Evolutionary conservation across 2,888 invertebrate genomes (phyloP), one percentile per base, ranked within the genome.

Genomic region (Temnothorax ravouxi): DNA sequence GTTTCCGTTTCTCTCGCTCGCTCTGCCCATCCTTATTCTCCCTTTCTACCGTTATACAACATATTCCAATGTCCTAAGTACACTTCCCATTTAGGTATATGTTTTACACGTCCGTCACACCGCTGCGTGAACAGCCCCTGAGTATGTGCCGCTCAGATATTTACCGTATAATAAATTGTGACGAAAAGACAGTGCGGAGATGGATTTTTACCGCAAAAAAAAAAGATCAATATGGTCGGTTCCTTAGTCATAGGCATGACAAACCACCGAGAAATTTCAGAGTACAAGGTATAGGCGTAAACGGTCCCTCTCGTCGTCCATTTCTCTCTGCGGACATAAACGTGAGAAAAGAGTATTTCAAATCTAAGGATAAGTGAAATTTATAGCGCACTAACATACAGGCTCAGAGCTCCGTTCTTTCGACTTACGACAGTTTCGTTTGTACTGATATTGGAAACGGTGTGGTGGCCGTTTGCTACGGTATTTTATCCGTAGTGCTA

Each of bases 41-140:
- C 44, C 62, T 44, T 84, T 61, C 29, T 29, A 21, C 47, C 21
- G 56, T 66, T 47, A 83, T 50, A 72, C 56, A 47, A 59, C 59
- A 61, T 29, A 83, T 84, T 83, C 59, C 59, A 59, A 75, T 80
- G 69, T 69, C 82, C 82, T 67, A 59, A 71, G 61, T 82, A 81
- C 34, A 71, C 62, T 84, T 82, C 38, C n/a, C 69, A 61, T 61
- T 54, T 44, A 52, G 38, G 29, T 64, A 62, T 38, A 61, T 21
- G 59, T 59, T 71, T 59, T 71, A 50, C 59, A 44, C n/a, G 41
- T 56, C 44, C 5, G 29, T 29, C 29, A 71, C 38, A 41, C 25
- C 18, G n/a, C 74, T 74, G 25, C 47, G 52, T 59, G n/a, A 34
- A n/a, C 38, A 62, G 25, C n/a, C n/a, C 2, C n/a, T 13, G 44